These are phyloP conservation scores for Cosmopolites sordidus DNA, from an alignment of 2,888 invertebrate species.

Conservation along the genomic window DNA sequence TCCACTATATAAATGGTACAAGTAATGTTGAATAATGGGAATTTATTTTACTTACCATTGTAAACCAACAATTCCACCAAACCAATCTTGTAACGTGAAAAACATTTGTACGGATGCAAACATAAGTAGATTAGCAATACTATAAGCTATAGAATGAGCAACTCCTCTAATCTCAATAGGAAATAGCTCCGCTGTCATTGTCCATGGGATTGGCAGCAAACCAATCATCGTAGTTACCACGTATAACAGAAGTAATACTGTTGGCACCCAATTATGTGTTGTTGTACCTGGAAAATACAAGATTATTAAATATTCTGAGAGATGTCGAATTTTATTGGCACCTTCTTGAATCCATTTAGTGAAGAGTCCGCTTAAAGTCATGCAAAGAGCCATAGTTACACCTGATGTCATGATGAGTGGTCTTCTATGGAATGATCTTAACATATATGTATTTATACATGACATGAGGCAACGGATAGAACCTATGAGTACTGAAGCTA, in stretches of 20 bases:
- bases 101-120: constrained; percentile 56
- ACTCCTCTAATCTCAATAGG: constrained; percentile 58
- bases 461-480: constrained; percentile 56
- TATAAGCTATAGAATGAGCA: constrained; percentile 57
- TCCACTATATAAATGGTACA: too few species aligned
- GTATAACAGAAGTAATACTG: constrained; percentile 52
- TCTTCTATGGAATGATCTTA: constrained; percentile 53
- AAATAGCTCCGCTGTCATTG: constrained; percentile 62
- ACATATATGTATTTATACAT: constrained; percentile 54
- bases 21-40: too few species aligned
- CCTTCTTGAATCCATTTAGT: constrained; percentile 50
- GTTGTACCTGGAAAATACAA: constrained; percentile 39
- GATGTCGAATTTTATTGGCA: too few species aligned
- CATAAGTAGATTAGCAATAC: constrained; percentile 56
- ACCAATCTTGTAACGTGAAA: constrained; percentile 36
- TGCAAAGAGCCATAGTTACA: constrained; percentile 55
- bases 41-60: constrained; percentile 48
- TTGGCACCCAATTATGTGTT: constrained; percentile 49
- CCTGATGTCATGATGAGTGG: constrained; percentile 53
- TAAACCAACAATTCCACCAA: constrained; percentile 51
- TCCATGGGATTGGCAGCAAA: constrained; percentile 59
- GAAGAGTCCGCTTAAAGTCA: constrained; percentile 55
- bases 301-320: too few species aligned
- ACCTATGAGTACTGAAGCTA: constrained; percentile 57
- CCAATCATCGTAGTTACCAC: constrained; percentile 59